Conservation (phyloP, 2,113 vertebrate species). For the Cynoglossus semilaevis region DNA sequence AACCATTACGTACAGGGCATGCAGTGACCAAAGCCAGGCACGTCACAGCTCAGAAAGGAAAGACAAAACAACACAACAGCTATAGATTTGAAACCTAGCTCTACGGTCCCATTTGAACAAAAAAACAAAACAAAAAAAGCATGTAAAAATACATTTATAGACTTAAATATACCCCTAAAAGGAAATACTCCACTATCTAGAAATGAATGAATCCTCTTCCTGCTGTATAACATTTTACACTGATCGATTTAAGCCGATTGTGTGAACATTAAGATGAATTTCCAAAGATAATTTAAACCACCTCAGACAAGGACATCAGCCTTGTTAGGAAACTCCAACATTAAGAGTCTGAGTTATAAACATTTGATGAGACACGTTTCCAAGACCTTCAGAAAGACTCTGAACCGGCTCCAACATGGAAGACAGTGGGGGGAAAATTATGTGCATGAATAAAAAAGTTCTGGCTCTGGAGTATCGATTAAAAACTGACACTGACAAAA, state of each 20-base stretch:
- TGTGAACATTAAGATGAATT: slow-evolving; percentile 46
- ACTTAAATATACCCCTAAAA: background rate
- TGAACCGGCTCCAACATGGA: background rate
- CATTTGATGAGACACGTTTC: slow-evolving; percentile 38
- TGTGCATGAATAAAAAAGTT: slow-evolving; percentile 28
- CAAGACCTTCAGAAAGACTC: slow-evolving; percentile 31
- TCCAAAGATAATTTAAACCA: slow-evolving; percentile 33
- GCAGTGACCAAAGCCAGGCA: slow-evolving; percentile 55
- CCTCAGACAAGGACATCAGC: slow-evolving; percentile 43
- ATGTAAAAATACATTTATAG: background rate
- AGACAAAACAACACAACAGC: slow-evolving; percentile 31
- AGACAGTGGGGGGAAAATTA: too few species aligned
- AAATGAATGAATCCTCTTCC: slow-evolving; percentile 35
- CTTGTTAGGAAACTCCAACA: slow-evolving; percentile 39
- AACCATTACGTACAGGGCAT: slow-evolving; percentile 24
- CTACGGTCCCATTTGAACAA: slow-evolving; percentile 67
- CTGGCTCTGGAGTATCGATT: slow-evolving; percentile 16
- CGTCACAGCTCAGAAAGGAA: slow-evolving; percentile 12
- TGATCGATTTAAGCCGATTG: slow-evolving; percentile 19
- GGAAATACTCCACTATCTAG: background rate
- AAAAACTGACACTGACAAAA: background rate
- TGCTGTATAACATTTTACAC: slow-evolving; percentile 39
- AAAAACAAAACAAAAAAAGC: background rate
- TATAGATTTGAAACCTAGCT: slow-evolving; percentile 45
- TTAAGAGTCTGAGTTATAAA: slow-evolving; percentile 37